A percentile compares a stretch with the other conserved stretches of the same genome.
Conservation (phyloP, 1,140 invertebrate genomes). For the Bicyclus anynana region DNA sequence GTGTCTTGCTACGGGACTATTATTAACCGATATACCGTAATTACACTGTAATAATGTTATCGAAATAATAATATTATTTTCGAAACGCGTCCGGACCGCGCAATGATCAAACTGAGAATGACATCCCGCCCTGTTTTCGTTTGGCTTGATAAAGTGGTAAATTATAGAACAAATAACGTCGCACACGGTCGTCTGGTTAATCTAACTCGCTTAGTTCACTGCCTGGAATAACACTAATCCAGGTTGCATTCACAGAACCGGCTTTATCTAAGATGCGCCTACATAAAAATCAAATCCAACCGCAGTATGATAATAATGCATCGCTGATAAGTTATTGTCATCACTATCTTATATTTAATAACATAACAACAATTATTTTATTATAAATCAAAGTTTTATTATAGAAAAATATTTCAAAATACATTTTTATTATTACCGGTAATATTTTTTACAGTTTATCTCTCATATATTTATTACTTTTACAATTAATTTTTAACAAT, state of each 20-base stretch:
- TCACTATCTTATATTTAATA: no score
- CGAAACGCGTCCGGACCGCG: conserved; percentile 41
- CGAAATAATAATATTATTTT: conserved; percentile 26
- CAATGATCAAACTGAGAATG: conserved; percentile 49
- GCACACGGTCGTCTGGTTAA: conserved; percentile 13
- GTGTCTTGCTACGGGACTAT: conserved; percentile 46
- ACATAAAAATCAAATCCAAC: background rate
- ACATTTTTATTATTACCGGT: no score
- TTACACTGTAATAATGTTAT: conserved; percentile 37
- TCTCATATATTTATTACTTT: no score
- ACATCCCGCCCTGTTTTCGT: conserved; percentile 44
- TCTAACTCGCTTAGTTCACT: conserved; percentile 28
- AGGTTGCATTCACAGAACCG: background rate
- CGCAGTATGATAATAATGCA: background rate
- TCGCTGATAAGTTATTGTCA: no score
- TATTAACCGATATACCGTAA: conserved; percentile 33
- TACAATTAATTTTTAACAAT: no score
- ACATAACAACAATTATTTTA: no score
- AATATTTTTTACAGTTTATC: no score
- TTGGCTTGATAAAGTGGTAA: conserved; percentile 50
- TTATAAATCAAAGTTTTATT: no score
- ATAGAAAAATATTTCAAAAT: no score
- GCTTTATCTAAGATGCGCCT: background rate
- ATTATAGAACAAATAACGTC: conserved; percentile 44
- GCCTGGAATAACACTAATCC: conserved; percentile 26